These are phyloP conservation scores for Meta bourneti DNA, from an alignment of 2,888 invertebrate species.

Conservation along the genomic window DNA sequence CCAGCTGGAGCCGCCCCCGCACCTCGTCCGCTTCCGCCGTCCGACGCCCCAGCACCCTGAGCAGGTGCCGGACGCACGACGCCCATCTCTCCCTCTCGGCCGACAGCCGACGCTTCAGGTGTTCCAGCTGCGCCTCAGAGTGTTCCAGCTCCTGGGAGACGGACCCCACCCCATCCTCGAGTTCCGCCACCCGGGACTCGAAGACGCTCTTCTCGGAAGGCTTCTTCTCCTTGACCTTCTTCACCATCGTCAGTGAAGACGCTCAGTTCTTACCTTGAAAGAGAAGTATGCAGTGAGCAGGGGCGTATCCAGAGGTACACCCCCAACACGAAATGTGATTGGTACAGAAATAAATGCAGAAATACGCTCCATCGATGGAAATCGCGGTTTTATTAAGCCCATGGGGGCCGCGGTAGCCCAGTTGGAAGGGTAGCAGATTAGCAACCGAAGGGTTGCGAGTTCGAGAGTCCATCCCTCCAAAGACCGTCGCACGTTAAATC, in stretches of 20 bases:
- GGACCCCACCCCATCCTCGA: not conserved
- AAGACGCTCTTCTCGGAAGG: constrained; percentile 1
- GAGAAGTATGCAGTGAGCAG: too few relatives aligned
- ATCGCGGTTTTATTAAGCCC: not conserved
- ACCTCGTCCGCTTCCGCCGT: not conserved
- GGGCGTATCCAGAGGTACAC: too few relatives aligned
- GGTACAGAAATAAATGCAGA: not conserved
- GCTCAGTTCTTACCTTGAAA: not conserved
- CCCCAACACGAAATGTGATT: not conserved
- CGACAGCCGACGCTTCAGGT: not conserved
- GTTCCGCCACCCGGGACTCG: not conserved
- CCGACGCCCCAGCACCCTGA: not conserved
- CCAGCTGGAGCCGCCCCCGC: not conserved
- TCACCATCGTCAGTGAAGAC: not conserved
- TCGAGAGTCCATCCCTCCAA: too few relatives aligned
- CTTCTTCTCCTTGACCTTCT: constrained; percentile 16
- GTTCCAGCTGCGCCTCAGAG: not conserved
- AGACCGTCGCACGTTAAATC: too few relatives aligned
- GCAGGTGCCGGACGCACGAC: constrained; percentile 35
- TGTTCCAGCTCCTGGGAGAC: not conserved
- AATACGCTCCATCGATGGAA: not conserved
- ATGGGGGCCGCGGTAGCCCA: not conserved
- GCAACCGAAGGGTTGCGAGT: too few relatives aligned
- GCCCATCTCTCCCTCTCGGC: not conserved
- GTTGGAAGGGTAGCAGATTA: too few relatives aligned